Conservation (phyloP, 2,888 invertebrate species). For the Kryphioiulus occultus region DNA sequence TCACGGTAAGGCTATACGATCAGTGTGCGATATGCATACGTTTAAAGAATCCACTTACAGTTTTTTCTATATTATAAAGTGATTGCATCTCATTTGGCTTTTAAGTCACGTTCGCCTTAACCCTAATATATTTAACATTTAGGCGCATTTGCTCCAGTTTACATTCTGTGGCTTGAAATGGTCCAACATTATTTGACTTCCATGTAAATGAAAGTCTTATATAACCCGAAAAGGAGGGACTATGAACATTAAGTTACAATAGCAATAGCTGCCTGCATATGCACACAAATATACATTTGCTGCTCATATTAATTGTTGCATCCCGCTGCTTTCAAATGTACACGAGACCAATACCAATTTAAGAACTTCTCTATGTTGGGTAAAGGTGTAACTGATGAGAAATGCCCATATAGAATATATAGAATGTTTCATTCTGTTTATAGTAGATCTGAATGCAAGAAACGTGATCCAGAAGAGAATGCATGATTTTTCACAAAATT, state of each 20-base stretch:
- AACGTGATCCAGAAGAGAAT: neutral
- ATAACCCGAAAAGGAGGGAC: neutral
- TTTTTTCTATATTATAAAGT: constrained; percentile 35
- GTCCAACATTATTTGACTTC: neutral
- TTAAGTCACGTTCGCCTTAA: constrained; percentile 26
- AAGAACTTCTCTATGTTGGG: neutral
- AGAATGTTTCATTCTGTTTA: neutral
- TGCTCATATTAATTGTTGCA: constrained; percentile 1
- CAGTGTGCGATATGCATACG: neutral
- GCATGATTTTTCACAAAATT: neutral
- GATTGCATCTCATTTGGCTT: constrained; percentile 20
- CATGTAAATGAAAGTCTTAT: constrained; percentile 12
- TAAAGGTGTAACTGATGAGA: neutral
- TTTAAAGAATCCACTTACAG: constrained; percentile 8
- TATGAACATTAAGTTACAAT: neutral
- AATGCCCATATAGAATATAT: neutral
- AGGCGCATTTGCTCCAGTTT: constrained; percentile 10
- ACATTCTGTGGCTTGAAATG: neutral
- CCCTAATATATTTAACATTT: constrained; percentile 8
- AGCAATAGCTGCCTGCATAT: neutral
- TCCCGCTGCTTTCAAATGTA: neutral
- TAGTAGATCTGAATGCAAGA: no score
- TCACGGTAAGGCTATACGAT: neutral
- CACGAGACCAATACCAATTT: neutral
- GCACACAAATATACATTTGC: neutral